Percentiles rank a stretch among this genome's conserved stretches.
Evolutionary conservation across 2,888 invertebrate species (phyloP).

Genomic region (Drosophila macrothrix): DNA sequence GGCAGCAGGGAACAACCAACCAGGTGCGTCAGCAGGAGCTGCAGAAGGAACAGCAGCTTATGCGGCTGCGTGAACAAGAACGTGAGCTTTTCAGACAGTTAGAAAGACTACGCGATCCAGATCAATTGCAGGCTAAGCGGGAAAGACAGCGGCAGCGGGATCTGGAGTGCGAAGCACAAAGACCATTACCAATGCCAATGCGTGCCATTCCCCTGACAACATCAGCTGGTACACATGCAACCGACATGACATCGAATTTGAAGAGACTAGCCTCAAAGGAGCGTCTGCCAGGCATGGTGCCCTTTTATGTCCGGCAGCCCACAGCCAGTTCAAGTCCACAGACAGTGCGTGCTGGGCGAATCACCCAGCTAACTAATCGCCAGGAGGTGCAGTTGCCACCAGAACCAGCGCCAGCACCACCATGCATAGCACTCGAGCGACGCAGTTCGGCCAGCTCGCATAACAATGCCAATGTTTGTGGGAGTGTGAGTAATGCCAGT

Average conservation of each 20-base stretch:
- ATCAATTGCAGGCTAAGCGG: slow-evolving; percentile 44
- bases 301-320: slow-evolving; percentile 21
- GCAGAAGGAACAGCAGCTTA: slow-evolving; percentile 23
- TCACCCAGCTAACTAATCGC: neutral
- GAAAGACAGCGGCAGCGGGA: slow-evolving; percentile 21
- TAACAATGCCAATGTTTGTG: slow-evolving; percentile 32
- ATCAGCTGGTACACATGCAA: neutral
- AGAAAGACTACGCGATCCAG: slow-evolving; percentile 42
- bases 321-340: too few species aligned
- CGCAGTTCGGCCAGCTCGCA: slow-evolving; percentile 46
- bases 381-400: neutral
- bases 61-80: slow-evolving; percentile 33
- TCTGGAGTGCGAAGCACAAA: slow-evolving; percentile 30
- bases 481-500: slow-evolving; percentile 7
- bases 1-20: slow-evolving; percentile 9
- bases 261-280: slow-evolving; percentile 38
- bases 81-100: slow-evolving; percentile 37
- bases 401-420: neutral
- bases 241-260: slow-evolving; percentile 39
- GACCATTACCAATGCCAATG: neutral
- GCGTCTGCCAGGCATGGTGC: slow-evolving; percentile 69
- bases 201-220: neutral
- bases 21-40: slow-evolving; percentile 24
- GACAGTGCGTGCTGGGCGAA: neutral
- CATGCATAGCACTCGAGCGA: slow-evolving; percentile 16